A percentile compares a stretch with the other conserved stretches of the same genome.
Evolutionary conservation across 2,113 vertebrate genomes (phyloP).

Genomic region (Crotalus helleri): DNA sequence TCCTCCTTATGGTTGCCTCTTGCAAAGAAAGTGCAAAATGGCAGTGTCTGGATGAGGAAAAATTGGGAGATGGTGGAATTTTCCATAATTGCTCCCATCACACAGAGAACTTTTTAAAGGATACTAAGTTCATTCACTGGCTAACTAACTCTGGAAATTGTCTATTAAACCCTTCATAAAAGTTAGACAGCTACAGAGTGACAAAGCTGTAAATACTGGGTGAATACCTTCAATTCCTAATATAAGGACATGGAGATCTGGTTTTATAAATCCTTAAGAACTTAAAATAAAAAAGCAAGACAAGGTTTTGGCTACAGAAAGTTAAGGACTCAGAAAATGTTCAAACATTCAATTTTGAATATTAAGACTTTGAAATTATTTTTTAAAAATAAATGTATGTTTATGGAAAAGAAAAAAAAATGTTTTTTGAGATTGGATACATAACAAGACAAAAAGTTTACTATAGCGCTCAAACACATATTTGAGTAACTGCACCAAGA

Average conservation of each 20-base stretch:
- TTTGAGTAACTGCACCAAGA: background rate
- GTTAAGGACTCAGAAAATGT: background rate
- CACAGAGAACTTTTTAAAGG: background rate
- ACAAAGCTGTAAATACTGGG: background rate
- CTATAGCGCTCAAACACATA: background rate
- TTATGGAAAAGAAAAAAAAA: background rate
- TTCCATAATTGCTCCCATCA: background rate
- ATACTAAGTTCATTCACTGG: background rate
- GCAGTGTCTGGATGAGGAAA: background rate
- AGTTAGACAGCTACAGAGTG: background rate
- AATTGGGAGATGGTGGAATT: background rate
- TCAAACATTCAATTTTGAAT: background rate
- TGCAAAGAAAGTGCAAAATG: background rate
- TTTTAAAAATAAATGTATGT: background rate
- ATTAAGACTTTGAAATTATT: background rate
- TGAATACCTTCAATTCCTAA: background rate
- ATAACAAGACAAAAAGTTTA: background rate
- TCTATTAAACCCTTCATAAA: background rate
- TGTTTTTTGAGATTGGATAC: background rate
- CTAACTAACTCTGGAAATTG: background rate
- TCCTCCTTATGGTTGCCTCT: background rate
- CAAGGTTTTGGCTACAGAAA: background rate
- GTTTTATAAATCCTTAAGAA: background rate
- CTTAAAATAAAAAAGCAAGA: background rate
- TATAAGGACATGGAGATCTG: background rate